Percentiles rank a stretch among this genome's conserved stretches.
phyloP scores from a whole-genome alignment of 2,888 invertebrate species.

The Ischnus inquisitorius region DNA sequence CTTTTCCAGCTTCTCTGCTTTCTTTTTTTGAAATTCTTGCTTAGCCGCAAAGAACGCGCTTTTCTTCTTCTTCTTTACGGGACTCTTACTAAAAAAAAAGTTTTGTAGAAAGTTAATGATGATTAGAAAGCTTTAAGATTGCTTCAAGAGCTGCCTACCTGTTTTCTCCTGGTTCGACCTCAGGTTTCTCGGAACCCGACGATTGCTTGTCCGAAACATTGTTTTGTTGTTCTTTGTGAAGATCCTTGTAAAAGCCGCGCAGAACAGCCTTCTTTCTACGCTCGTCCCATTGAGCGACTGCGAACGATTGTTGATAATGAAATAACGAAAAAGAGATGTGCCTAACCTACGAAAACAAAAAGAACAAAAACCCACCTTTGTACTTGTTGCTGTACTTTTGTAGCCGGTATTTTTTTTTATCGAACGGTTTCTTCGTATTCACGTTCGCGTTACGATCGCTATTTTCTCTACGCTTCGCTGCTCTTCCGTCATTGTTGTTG shows the following conservation, averaged over 20 bases:
- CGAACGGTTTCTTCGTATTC: constrained; percentile 88
- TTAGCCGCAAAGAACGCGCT: constrained; percentile 87
- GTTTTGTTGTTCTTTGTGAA: constrained; percentile 85
- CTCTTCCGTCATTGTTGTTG: constrained; percentile 38
- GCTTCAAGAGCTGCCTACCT: constrained; percentile 33
- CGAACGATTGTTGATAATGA: constrained; percentile 49
- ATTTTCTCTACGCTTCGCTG: constrained; percentile 4
- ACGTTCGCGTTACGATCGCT: constrained; percentile 26
- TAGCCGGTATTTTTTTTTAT: constrained; percentile 89
- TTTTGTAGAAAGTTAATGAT: neutral
- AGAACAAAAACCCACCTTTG: constrained; percentile 84
- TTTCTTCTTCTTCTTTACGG: constrained; percentile 72
- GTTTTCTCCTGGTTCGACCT: constrained; percentile 37
- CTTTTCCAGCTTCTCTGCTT: constrained; percentile 87
- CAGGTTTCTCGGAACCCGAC: constrained; percentile 10
- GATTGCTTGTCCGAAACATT: constrained; percentile 71
- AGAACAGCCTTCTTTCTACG: constrained; percentile 88
- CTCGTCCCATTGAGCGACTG: constrained; percentile 89
- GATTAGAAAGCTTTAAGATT: neutral
- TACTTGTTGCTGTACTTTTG: constrained; percentile 91
- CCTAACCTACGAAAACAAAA: constrained; percentile 71
- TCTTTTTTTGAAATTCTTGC: constrained; percentile 86
- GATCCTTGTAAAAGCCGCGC: constrained; percentile 87
- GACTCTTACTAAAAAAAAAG: constrained; percentile 60
- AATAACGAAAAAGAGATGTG: constrained; percentile 34